phyloP scores from a whole-genome alignment of 2,113 vertebrate genomes.

The Atlantisia rogersi region DNA sequence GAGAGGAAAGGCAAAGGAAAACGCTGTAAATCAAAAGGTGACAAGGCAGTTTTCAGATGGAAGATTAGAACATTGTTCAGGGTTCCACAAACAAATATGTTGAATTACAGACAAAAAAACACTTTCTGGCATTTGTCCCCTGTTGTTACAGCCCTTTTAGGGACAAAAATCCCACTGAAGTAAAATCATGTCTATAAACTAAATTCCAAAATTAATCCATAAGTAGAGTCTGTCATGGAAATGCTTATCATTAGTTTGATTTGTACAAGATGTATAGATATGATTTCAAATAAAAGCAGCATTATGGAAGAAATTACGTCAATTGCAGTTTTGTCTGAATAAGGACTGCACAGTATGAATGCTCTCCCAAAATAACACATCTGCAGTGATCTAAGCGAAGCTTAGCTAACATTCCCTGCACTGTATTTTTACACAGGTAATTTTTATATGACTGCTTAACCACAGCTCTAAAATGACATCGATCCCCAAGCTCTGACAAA shows the following conservation, averaged over 20 bases:
- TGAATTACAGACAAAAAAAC: constrained; percentile 52
- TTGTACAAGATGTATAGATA: constrained; percentile 66
- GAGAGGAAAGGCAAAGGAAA: constrained; percentile 33
- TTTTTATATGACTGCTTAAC: neutral
- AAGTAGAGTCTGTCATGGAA: constrained; percentile 47
- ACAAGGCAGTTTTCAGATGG: constrained; percentile 46
- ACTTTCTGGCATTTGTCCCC: constrained; percentile 18
- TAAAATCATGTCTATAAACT: constrained; percentile 15
- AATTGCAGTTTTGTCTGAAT: constrained; percentile 48
- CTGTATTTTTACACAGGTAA: constrained; percentile 50
- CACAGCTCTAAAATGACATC: neutral
- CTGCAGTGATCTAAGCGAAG: constrained; percentile 42
- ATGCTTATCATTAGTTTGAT: constrained; percentile 56
- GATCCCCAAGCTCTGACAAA: neutral
- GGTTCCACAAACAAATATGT: constrained; percentile 38
- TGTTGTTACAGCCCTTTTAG: constrained; percentile 34
- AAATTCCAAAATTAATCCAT: constrained; percentile 64
- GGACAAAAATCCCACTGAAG: constrained; percentile 32
- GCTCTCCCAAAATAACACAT: constrained; percentile 67
- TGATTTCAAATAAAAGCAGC: constrained; percentile 60
- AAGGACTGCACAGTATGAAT: constrained; percentile 48
- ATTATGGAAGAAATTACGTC: constrained; percentile 63
- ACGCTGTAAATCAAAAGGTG: constrained; percentile 48
- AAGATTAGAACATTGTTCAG: constrained; percentile 35
- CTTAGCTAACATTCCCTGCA: constrained; percentile 25